Base-by-base conservation (phyloP, 2,797 vertebrate species). In the Enteromius thamalakanensis region DNA sequence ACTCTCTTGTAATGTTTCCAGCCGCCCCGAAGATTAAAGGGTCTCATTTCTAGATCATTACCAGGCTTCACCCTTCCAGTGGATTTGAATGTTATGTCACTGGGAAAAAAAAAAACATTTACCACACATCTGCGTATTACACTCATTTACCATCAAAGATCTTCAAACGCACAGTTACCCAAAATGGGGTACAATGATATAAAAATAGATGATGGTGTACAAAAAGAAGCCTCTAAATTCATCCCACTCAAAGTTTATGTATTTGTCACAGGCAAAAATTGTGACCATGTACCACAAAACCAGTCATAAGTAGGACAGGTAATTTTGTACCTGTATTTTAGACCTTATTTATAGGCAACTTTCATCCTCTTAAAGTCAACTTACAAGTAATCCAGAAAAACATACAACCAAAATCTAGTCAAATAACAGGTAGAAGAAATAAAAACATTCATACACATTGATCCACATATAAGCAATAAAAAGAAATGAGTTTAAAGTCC, bases 21-120 rank as follows among this genome's bases (percentile, higher is more conserved):
- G 78, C 10, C 10, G 9, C 51, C 49, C 23, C 4, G 1, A 80
- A 71, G 79, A 80, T 71, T 47, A 80, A 80, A 80, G 53, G 26
- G 3, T 80, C 17, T 69, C 8, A 45, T 70, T 80, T 80, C 17
- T 12, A 60, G 37, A 45, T 60, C 53, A 80, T 80, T 80, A 60
- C n/a, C 53, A 60, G 37, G 53, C 51, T 71, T 42, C 29, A 45
- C 67, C 34, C 65, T 79, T 55, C 14, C 49, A 26, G 65, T 69
- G 6, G 42, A 70, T 80, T 42, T 7, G 1, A 21, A 74, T n/a
- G 26, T 11, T 7, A 74, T 53, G 23, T 49, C 69, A 79, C 29
- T 12, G 15, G 23, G 42, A 37, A 0, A 45, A 45, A 45, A 45
- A 12, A 45, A 45, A 60, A 55, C 3, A 4, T 69, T 34, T 40